These are phyloP conservation scores for Cricetomys ansorgei DNA, from an alignment of 2,113 vertebrate genomes.

Conservation along the genomic window DNA sequence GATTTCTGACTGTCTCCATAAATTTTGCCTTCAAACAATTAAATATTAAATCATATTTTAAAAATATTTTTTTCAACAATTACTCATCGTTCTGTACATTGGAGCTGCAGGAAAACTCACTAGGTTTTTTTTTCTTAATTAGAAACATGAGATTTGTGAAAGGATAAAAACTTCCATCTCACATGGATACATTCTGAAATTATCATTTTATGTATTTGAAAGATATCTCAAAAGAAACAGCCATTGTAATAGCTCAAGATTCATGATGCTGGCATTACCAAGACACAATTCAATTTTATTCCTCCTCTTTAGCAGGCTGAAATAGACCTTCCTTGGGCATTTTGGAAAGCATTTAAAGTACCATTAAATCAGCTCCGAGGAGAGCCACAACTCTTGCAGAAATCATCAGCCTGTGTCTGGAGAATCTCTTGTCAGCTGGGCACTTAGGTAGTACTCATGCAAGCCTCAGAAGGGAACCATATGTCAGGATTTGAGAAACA, in stretches of 20 bases:
- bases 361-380: background rate
- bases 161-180: background rate
- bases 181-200: constrained; percentile 1
- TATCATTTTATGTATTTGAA: constrained; percentile 53
- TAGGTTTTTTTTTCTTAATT: constrained; percentile 1
- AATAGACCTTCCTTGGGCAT: constrained; percentile 43
- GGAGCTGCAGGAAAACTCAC: background rate
- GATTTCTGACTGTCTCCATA: background rate
- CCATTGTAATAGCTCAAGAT: background rate
- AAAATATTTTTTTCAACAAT: constrained; percentile 28
- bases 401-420: constrained; percentile 43
- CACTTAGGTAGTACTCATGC: background rate
- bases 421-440: constrained; percentile 60
- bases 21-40: constrained; percentile 43
- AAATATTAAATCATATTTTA: constrained; percentile 32
- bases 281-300: constrained; percentile 55
- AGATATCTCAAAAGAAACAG: constrained; percentile 63
- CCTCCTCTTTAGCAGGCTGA: constrained; percentile 16
- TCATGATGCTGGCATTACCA: background rate
- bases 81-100: constrained; percentile 5
- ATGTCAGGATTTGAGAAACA: constrained; percentile 72
- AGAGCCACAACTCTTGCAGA: constrained; percentile 8
- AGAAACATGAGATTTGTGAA: constrained; percentile 25
- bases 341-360: constrained; percentile 60
- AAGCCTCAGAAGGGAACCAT: constrained; percentile 64